Percentiles rank a stretch among this genome's conserved stretches.
Evolutionary conservation across 92 coral and sea anemone genomes (phyloP).

Genomic region (Plumapathes pennacea): DNA sequence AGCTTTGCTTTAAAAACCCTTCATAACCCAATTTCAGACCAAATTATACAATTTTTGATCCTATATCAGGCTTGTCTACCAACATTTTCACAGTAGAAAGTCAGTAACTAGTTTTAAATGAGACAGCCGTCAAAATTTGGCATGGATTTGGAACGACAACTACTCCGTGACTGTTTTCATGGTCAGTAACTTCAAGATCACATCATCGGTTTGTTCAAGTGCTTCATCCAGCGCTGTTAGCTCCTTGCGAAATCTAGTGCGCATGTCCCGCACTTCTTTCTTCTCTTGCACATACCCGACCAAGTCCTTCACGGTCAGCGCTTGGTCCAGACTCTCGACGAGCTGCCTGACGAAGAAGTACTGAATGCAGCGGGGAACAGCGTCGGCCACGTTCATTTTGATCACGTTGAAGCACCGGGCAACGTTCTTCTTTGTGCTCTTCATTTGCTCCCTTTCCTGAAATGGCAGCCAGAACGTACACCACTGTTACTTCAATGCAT

Average conservation of each 20-base stretch:
- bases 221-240: slow-evolving; percentile 34
- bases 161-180: no score
- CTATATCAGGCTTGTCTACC: no score
- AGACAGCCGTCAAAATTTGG: no score
- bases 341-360: slow-evolving; percentile 69
- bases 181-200: slow-evolving; percentile 33
- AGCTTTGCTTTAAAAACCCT: no score
- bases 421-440: slow-evolving; percentile 58
- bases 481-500: no score
- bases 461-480: no score
- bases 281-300: slow-evolving; percentile 61
- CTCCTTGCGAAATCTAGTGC: slow-evolving; percentile 24
- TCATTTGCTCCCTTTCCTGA: slow-evolving; percentile 52
- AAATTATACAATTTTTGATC: no score
- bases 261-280: slow-evolving; percentile 47
- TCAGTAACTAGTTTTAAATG: no score
- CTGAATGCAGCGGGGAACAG: slow-evolving; percentile 75
- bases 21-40: no score
- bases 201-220: slow-evolving; percentile 43
- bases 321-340: slow-evolving; percentile 51
- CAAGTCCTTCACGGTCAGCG: slow-evolving; percentile 54
- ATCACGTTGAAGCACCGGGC: slow-evolving; percentile 65
- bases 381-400: slow-evolving; percentile 68
- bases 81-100: no score
- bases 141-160: no score